Base-by-base conservation (phyloP, 2,888 invertebrate species). In the Volucella zonaria region DNA sequence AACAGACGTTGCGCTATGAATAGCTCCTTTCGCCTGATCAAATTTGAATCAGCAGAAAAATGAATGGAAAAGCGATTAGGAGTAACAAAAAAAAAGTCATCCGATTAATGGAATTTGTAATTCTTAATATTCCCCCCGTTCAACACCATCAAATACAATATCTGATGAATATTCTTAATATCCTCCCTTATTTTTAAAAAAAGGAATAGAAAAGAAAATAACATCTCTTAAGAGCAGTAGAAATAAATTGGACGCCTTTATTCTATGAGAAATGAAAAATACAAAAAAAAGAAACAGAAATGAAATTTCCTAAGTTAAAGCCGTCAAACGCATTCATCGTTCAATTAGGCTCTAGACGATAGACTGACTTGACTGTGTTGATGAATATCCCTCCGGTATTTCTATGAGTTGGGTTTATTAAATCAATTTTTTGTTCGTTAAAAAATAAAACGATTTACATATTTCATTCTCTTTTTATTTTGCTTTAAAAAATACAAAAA, bases 21-120 rank as follows among this genome's bases (percentile, higher is more conserved):
- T 68, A 67, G 51, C 78, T 67, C 62, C 76, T 75, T 49, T 56
- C 43, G 76, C 64, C 81, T 76, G 76, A 82, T 78, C 67, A 68
- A 51, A 49, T 56, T 31, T 51, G 56, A 67, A 62, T 56, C 62
- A 64, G 43, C 66, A 74, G 40, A 62, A 62, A 42, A 42, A 49
- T 8, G 31, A 62, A 43, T 15, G 18, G 42, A 43, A 43, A 42
- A 10, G 8, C 38, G 23, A 47, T 62, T 40, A 38, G 12, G 47
- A 1, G 31, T 14, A 49, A 15, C 6, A 31, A 8, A 47, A 79
- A 73, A 52, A 54, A 67, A 79, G 23, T 42, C 47, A 43, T 68
- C 15, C 54, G 54, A 54, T 74, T 74, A 74, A 54, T 45, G 54
- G 54, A 52, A 31, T 52, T 45, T 62, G 8, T 47, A 81, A 68